Evolutionary conservation across 1,140 invertebrate species (phyloP).

Genomic region (Manduca sexta): DNA sequence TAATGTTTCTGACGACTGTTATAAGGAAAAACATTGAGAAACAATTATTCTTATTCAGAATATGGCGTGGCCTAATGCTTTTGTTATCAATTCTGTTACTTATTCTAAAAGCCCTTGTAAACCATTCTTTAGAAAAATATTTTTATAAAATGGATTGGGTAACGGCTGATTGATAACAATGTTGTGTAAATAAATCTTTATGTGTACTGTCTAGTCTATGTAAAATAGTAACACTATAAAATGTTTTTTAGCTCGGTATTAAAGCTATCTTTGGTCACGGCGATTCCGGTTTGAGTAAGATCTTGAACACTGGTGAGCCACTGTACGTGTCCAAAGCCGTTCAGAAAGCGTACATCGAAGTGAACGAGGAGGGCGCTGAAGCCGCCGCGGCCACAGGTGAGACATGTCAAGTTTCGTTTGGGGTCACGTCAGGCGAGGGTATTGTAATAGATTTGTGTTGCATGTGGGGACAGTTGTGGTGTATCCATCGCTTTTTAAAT

Average conservation of each 20-base stretch:
- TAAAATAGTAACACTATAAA: neutral
- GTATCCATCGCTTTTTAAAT: neutral
- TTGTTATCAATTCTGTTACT: constrained; percentile 2
- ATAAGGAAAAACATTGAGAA: neutral
- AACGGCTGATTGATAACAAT: no score
- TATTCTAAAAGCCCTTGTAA: neutral
- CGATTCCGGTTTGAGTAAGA: constrained; percentile 43
- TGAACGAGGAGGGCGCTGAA: constrained; percentile 59
- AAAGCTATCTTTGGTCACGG: constrained; percentile 35
- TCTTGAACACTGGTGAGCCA: constrained; percentile 34
- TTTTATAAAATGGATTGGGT: no score
- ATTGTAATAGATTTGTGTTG: neutral
- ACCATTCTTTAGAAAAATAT: no score
- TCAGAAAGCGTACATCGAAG: constrained; percentile 59
- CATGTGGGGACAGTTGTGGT: neutral
- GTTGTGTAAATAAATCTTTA: neutral
- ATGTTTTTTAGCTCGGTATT: constrained; percentile 40
- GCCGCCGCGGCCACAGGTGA: constrained; percentile 58
- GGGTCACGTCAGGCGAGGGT: neutral
- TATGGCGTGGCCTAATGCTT: neutral
- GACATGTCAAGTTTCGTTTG: no score
- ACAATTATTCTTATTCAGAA: neutral
- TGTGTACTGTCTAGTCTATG: neutral
- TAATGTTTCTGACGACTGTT: neutral
- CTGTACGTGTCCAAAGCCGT: constrained; percentile 54